Evolutionary conservation across 2,888 invertebrate genomes (phyloP).

Genomic region (Sarcophaga caerulescens): DNA sequence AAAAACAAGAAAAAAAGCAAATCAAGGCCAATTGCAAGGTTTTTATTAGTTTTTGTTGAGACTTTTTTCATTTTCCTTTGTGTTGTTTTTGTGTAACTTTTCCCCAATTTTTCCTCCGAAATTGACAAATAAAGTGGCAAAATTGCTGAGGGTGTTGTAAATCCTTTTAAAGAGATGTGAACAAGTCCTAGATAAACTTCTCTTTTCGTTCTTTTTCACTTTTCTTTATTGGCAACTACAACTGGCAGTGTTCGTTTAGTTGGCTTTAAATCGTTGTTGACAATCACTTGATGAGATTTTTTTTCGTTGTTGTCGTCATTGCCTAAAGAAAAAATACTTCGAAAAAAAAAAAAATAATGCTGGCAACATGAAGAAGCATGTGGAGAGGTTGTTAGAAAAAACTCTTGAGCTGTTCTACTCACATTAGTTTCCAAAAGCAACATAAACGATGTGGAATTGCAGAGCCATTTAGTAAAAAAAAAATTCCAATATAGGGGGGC

Average conservation of each 20-base stretch:
- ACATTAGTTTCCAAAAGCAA: too few species aligned
- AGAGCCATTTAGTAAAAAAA: too few species aligned
- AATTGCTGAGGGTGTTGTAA: slow-evolving; percentile 1
- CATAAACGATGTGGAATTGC: too few species aligned
- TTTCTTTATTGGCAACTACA: too few species aligned
- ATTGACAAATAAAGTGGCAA: slow-evolving; percentile 18
- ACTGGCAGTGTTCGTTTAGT: too few species aligned
- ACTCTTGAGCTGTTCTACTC: too few species aligned
- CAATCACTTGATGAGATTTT: neutral
- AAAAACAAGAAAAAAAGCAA: neutral
- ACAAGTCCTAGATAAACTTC: neutral
- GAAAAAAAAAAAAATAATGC: too few species aligned
- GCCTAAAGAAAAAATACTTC: too few species aligned
- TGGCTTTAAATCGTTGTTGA: neutral
- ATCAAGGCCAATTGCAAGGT: neutral
- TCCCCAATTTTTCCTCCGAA: neutral
- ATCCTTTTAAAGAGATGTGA: neutral
- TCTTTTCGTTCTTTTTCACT: neutral
- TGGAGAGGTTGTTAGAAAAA: too few species aligned
- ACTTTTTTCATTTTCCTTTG: neutral
- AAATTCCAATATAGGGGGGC: too few species aligned
- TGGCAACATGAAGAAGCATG: too few species aligned
- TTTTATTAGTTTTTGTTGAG: neutral
- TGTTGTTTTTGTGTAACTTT: neutral
- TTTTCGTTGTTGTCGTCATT: neutral